Percentiles rank a stretch among this genome's conserved stretches.
phyloP scores from a whole-genome alignment of 2,888 invertebrate species.

The Noctua janthe region DNA sequence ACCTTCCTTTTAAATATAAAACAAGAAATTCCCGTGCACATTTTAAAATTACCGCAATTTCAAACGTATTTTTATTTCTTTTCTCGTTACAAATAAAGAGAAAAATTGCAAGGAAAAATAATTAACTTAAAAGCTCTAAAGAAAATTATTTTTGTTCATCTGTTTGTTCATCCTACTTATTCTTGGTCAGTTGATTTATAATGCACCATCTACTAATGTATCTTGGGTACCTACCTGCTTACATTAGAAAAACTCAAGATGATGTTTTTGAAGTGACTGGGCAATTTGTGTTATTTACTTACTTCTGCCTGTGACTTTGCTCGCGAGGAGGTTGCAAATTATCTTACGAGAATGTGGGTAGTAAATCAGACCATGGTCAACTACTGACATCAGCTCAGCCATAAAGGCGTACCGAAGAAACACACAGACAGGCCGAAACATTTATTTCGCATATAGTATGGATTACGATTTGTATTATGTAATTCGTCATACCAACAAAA shows the following conservation, averaged over 20 bases:
- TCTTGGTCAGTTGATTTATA: constrained; percentile 16
- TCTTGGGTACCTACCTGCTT: neutral
- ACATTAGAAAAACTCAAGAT: neutral
- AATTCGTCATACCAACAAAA: neutral
- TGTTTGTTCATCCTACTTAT: constrained; percentile 13
- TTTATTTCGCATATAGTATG: neutral
- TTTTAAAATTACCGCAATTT: neutral
- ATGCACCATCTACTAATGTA: constrained; percentile 17
- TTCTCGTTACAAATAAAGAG: neutral
- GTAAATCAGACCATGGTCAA: neutral
- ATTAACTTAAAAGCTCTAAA: constrained; percentile 34
- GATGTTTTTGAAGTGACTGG: neutral
- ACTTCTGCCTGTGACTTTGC: neutral
- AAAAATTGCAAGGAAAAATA: constrained; percentile 13
- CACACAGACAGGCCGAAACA: neutral
- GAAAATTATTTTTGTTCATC: constrained; percentile 32
- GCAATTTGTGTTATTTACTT: neutral
- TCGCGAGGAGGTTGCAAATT: neutral
- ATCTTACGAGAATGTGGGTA: neutral
- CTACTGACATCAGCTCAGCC: neutral
- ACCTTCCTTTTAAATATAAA: neutral
- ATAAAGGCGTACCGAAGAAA: neutral
- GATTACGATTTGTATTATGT: neutral
- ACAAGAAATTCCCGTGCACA: neutral
- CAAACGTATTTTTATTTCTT: neutral